These are phyloP conservation scores for Spinus olivaceus DNA, from an alignment of 2,797 vertebrate genomes.

Conservation along the genomic window DNA sequence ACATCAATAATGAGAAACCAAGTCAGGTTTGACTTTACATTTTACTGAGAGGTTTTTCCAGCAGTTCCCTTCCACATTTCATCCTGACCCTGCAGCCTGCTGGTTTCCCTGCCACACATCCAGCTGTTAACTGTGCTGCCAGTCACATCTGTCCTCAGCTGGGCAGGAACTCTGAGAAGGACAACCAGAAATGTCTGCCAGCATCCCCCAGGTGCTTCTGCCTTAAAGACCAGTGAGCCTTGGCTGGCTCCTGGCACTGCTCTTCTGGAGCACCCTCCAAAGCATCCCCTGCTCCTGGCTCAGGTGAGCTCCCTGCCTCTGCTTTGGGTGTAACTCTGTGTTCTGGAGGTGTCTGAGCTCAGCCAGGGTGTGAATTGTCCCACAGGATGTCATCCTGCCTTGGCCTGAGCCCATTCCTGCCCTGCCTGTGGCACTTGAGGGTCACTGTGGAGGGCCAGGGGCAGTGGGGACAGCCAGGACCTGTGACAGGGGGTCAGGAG, in stretches of 20 bases:
- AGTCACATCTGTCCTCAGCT: neutral
- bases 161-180: neutral
- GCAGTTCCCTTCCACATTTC: neutral
- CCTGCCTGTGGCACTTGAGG: neutral
- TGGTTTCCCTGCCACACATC: neutral
- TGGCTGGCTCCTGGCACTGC: neutral
- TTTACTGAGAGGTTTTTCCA: neutral
- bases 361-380: neutral
- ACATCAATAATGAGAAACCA: neutral
- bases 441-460: fast-evolving
- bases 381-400: neutral
- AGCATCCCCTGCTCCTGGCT: neutral
- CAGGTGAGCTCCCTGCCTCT: fast-evolving
- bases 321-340: neutral
- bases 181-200: neutral
- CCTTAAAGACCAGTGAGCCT: neutral
- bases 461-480: neutral
- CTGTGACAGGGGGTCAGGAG: fast-evolving
- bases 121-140: neutral
- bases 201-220: neutral
- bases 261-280: neutral
- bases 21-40: neutral
- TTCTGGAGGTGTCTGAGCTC: neutral
- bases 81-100: neutral
- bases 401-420: neutral